Evolutionary conservation across 2,797 vertebrate genomes (phyloP).

Genomic region (Yasuhikotakia modesta): DNA sequence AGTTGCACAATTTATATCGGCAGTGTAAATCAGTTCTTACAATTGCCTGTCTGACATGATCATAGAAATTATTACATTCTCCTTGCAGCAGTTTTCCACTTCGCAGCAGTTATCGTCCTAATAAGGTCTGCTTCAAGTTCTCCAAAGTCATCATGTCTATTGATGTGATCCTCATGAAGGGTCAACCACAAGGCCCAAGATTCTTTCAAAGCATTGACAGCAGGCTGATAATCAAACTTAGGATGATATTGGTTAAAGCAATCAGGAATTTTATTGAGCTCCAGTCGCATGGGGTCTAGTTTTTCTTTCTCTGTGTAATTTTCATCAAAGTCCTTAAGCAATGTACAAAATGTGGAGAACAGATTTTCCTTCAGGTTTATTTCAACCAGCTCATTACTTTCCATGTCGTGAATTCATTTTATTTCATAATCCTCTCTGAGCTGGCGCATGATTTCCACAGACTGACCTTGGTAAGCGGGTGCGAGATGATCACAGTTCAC

Average conservation of each 20-base stretch:
- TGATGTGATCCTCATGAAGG: slow-evolving; percentile 54
- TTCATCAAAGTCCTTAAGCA: slow-evolving; percentile 40
- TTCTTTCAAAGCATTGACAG: slow-evolving; percentile 58
- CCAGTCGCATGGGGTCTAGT: not conserved
- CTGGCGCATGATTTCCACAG: slow-evolving; percentile 55
- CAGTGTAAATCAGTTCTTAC: slow-evolving; percentile 53
- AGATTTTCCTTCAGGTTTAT: slow-evolving; percentile 55
- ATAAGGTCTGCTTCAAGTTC: slow-evolving; percentile 41
- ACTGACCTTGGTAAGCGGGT: slow-evolving; percentile 47
- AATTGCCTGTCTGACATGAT: slow-evolving; percentile 54
- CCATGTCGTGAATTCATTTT: slow-evolving; percentile 50
- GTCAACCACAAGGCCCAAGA: slow-evolving; percentile 60
- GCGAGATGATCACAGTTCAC: slow-evolving; percentile 52
- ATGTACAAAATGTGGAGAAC: slow-evolving; percentile 51
- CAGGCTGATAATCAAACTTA: slow-evolving; percentile 56
- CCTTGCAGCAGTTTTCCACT: slow-evolving; percentile 26
- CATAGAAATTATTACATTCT: slow-evolving; percentile 49
- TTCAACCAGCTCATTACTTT: slow-evolving; percentile 52
- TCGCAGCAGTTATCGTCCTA: not conserved
- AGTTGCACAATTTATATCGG: slow-evolving; percentile 5
- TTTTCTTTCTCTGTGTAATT: slow-evolving; percentile 43
- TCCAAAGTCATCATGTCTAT: slow-evolving; percentile 35
- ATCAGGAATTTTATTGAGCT: not conserved
- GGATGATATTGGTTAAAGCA: not conserved
- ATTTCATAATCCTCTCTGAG: slow-evolving; percentile 56